These are phyloP conservation scores for Eurystomus glaucurus DNA, from an alignment of 2,797 vertebrate species.

Conservation along the genomic window DNA sequence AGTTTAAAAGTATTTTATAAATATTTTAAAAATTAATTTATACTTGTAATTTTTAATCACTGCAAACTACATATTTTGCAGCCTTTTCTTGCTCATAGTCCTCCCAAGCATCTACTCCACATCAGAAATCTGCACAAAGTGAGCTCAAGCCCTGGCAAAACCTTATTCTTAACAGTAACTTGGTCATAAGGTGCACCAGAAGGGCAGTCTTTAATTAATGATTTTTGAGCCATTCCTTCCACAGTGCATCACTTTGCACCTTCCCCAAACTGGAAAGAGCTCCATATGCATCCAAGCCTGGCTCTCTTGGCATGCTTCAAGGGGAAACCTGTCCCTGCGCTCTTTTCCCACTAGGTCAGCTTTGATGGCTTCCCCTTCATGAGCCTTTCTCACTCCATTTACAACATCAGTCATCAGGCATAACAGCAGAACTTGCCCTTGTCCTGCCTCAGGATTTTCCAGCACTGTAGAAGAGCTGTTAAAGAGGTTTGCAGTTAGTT, in stretches of 20 bases:
- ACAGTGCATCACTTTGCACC: constrained; percentile 38
- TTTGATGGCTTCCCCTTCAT: constrained; percentile 36
- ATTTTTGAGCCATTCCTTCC: constrained; percentile 68
- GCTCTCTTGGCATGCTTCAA: constrained; percentile 24
- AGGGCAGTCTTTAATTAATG: constrained; percentile 66
- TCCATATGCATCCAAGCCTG: constrained; percentile 25
- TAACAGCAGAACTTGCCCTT: constrained; percentile 26
- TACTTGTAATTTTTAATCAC: neutral
- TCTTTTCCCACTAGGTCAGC: constrained; percentile 70
- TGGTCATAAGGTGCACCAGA: constrained; percentile 62
- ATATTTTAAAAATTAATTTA: neutral
- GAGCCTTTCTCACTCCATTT: constrained; percentile 62
- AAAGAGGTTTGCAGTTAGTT: constrained; percentile 66
- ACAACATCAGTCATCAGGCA: constrained; percentile 31
- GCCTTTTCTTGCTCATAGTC: neutral
- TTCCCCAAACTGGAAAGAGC: constrained; percentile 41
- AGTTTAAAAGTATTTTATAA: neutral
- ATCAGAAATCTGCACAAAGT: neutral
- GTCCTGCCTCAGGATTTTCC: constrained; percentile 59
- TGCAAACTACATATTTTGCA: neutral
- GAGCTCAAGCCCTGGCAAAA: constrained; percentile 10
- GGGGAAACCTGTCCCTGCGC: constrained; percentile 24
- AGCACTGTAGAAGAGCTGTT: constrained; percentile 50
- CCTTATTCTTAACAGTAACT: neutral
- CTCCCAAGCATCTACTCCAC: neutral